Percentiles rank a stretch among this genome's conserved stretches.
These are phyloP conservation scores for Cryptus armator DNA, from an alignment of 2,888 invertebrate species.

Conservation along the genomic window DNA sequence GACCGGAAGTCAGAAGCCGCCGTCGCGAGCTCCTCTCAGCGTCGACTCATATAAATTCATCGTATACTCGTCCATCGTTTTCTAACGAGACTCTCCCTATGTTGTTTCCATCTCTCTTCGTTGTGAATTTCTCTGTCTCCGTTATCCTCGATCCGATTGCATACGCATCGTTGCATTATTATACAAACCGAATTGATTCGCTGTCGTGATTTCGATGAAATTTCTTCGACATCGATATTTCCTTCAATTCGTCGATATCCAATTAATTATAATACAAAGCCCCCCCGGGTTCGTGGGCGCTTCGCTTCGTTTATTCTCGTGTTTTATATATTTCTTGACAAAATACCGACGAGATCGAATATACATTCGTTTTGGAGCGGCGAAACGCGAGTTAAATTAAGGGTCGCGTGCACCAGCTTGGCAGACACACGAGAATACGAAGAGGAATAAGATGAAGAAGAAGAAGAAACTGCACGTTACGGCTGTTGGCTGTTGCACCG, in stretches of 20 bases:
- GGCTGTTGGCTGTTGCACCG: slow-evolving; percentile 53
- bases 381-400: slow-evolving; percentile 47
- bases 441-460: slow-evolving; percentile 34
- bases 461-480: slow-evolving; percentile 44
- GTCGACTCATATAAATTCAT: slow-evolving; percentile 66
- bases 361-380: neutral
- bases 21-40: slow-evolving; percentile 52
- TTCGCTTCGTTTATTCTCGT: neutral
- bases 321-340: slow-evolving; percentile 28
- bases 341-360: slow-evolving; percentile 16
- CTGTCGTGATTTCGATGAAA: slow-evolving; percentile 9
- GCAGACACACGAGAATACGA: slow-evolving; percentile 48
- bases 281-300: neutral
- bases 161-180: slow-evolving; percentile 22
- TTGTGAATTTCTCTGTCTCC: slow-evolving; percentile 4
- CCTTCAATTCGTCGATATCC: slow-evolving; percentile 13
- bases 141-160: slow-evolving; percentile 20
- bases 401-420: slow-evolving; percentile 58
- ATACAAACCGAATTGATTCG: slow-evolving; percentile 52
- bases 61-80: slow-evolving; percentile 65
- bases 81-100: slow-evolving; percentile 63
- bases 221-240: neutral
- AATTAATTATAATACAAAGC: slow-evolving; percentile 59
- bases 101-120: slow-evolving; percentile 33
- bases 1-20: slow-evolving; percentile 62